Conservation (phyloP, 2,888 invertebrate genomes). For the Gandaritis pyraliata region DNA sequence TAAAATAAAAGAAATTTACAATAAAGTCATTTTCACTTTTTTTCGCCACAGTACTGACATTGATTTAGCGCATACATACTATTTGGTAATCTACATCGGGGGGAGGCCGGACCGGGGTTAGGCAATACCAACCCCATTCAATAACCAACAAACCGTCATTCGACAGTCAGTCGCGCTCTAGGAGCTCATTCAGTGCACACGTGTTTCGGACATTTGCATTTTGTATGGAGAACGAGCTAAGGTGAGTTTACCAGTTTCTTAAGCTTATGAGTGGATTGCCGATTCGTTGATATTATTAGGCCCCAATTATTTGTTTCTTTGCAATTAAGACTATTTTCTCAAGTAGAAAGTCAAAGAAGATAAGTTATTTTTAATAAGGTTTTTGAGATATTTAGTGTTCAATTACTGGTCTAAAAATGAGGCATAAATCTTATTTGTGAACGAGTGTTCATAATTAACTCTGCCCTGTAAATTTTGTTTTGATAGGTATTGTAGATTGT, state of each 20-base stretch:
- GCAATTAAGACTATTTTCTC: constrained; percentile 5
- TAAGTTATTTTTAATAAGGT: constrained; percentile 9
- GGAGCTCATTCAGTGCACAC: constrained; percentile 1
- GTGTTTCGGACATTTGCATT: neutral
- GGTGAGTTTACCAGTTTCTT: constrained; percentile 13
- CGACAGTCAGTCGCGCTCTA: neutral
- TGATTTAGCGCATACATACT: too few species aligned
- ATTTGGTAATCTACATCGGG: too few species aligned
- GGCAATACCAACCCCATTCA: too few species aligned
- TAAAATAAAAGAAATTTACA: too few species aligned
- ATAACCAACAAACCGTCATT: neutral
- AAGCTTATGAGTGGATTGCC: constrained; percentile 14
- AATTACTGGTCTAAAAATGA: constrained; percentile 13
- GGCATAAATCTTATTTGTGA: constrained; percentile 4
- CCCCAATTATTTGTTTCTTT: constrained; percentile 6
- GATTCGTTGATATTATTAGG: constrained; percentile 7
- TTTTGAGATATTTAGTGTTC: constrained; percentile 9
- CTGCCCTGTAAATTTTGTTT: neutral
- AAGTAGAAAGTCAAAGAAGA: constrained; percentile 10
- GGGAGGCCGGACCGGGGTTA: too few species aligned
- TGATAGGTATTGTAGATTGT: constrained; percentile 2
- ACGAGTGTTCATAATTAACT: neutral
- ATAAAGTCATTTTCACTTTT: too few species aligned
- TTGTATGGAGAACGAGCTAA: constrained; percentile 16
- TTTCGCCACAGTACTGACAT: too few species aligned